Evolutionary conservation across 2,797 vertebrate genomes (phyloP).

Genomic region (Hozukius guyotensis): DNA sequence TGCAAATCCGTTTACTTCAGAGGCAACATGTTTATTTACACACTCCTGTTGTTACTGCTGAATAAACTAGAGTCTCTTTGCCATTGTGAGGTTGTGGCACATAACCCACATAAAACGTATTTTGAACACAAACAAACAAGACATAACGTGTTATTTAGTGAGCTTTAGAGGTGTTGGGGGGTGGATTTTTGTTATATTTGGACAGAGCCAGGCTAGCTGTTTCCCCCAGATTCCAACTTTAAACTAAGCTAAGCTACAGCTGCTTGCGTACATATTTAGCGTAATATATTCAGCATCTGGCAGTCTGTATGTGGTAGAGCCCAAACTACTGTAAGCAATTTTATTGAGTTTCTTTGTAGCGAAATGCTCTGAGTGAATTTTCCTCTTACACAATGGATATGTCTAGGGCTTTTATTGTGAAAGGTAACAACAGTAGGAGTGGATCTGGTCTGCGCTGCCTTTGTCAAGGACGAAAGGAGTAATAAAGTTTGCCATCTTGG

Average conservation of each 20-base stretch:
- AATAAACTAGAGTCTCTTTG: not conserved
- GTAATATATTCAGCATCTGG: not conserved
- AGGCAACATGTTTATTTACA: slow-evolving; percentile 3
- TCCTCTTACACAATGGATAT: not conserved
- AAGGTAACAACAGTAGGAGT: not conserved
- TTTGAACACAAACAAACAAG: not conserved
- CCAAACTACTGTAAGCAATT: not conserved
- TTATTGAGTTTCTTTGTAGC: not conserved
- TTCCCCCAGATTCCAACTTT: not conserved
- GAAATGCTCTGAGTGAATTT: not conserved
- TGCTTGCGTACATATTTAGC: not conserved
- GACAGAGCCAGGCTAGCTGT: not conserved
- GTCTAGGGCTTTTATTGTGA: not conserved
- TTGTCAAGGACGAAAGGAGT: not conserved
- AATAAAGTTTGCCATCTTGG: not conserved
- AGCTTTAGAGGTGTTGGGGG: not conserved
- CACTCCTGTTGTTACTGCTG: not conserved
- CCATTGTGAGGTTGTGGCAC: not conserved
- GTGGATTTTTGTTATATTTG: not conserved
- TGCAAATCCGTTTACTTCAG: not conserved
- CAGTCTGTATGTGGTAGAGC: not conserved
- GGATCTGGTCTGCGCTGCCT: not conserved
- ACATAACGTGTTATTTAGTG: not conserved
- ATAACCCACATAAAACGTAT: not conserved
- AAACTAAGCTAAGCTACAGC: not conserved